Evolutionary conservation across 2,888 invertebrate genomes (phyloP).

Genomic region (Gonocerus acuteangulatus): DNA sequence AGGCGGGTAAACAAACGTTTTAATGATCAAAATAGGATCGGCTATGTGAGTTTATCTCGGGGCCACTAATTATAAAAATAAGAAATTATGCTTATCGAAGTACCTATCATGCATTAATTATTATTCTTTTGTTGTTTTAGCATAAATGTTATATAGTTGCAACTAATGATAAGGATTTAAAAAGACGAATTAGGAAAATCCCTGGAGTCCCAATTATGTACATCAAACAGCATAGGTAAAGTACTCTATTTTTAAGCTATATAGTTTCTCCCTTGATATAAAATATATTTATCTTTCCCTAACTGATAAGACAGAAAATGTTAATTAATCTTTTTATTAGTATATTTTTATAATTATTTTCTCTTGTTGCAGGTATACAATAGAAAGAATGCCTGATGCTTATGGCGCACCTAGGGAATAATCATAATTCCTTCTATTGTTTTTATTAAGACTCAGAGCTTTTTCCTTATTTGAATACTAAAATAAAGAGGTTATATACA

Average conservation of each 20-base stretch:
- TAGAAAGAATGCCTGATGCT: constrained; percentile 98
- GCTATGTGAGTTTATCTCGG: too few relatives aligned
- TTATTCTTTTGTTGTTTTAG: constrained; percentile 45
- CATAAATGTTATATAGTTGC: constrained; percentile 99
- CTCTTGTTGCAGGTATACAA: constrained; percentile 58
- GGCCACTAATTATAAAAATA: too few relatives aligned
- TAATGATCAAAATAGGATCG: too few relatives aligned
- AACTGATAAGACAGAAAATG: too few relatives aligned
- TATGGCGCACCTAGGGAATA: constrained; percentile 79
- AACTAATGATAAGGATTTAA: constrained; percentile 96
- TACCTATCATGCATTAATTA: too few relatives aligned
- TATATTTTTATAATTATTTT: constrained; percentile 6
- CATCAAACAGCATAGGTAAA: constrained; percentile 71
- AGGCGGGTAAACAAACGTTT: too few relatives aligned
- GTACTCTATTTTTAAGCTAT: too few relatives aligned
- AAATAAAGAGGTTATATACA: too few relatives aligned
- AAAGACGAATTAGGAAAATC: constrained; percentile 89
- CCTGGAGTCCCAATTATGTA: constrained; percentile 99
- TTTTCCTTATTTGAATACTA: too few relatives aligned
- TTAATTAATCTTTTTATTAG: too few relatives aligned
- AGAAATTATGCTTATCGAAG: too few relatives aligned
- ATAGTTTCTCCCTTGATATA: background rate
- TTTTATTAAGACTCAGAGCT: background rate
- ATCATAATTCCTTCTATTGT: constrained; percentile 12
- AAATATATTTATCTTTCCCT: too few relatives aligned